Evolutionary conservation across 2,888 invertebrate species (phyloP).

Genomic region (Drosophila cyrtoloma): DNA sequence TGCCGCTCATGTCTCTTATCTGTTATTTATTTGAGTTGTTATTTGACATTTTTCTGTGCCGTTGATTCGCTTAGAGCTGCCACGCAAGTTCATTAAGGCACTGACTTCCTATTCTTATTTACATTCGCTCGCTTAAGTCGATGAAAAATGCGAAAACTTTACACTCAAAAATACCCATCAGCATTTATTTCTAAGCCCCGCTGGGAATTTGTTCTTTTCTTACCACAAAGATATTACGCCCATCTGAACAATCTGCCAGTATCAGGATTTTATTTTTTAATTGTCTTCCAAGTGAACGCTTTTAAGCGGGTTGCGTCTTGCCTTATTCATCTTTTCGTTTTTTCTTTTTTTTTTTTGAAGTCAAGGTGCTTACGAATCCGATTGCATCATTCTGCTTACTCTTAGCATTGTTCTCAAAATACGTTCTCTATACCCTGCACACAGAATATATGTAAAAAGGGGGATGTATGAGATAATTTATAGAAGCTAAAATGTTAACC

Average conservation of each 20-base stretch:
- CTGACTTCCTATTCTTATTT: slow-evolving; percentile 46
- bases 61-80: slow-evolving; percentile 52
- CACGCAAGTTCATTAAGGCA: slow-evolving; percentile 58
- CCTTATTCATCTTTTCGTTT: slow-evolving; percentile 9
- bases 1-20: slow-evolving; percentile 58
- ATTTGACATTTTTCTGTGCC: slow-evolving; percentile 74
- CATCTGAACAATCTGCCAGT: slow-evolving; percentile 45
- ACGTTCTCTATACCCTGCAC: slow-evolving; percentile 1
- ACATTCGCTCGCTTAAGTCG: slow-evolving; percentile 65
- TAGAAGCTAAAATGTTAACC: background rate
- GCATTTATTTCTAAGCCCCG: slow-evolving; percentile 9
- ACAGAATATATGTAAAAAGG: background rate
- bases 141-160: slow-evolving; percentile 73
- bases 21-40: slow-evolving; percentile 70
- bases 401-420: background rate
- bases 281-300: slow-evolving; percentile 62
- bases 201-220: background rate
- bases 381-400: slow-evolving; percentile 7
- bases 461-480: background rate
- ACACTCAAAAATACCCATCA: slow-evolving; percentile 55
- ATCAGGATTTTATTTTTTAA: slow-evolving; percentile 51
- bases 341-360: background rate
- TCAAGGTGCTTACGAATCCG: slow-evolving; percentile 9
- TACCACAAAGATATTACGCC: slow-evolving; percentile 45
- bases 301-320: slow-evolving; percentile 35